These are phyloP conservation scores for Zaprionus lachaisei DNA, from an alignment of 1,140 invertebrate species.

Conservation along the genomic window DNA sequence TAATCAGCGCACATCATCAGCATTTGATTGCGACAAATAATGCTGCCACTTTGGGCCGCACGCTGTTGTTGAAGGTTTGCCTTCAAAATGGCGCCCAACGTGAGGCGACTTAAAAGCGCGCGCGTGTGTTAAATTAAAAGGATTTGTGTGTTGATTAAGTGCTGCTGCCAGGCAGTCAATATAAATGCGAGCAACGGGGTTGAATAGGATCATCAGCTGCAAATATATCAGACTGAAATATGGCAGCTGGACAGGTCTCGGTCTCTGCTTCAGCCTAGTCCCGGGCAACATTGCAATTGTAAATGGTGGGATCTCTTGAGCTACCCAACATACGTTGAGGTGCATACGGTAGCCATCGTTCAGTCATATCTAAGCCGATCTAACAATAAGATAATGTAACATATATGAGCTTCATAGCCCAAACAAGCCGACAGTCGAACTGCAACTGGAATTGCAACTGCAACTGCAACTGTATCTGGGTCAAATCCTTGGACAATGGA, in stretches of 20 bases:
- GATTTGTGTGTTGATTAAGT: constrained; percentile 81
- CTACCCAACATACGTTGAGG: constrained; percentile 24
- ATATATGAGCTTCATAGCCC: constrained; percentile 73
- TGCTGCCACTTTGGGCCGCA: constrained; percentile 80
- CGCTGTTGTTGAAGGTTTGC: background rate
- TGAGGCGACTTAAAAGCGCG: constrained; percentile 46
- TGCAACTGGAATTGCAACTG: constrained; percentile 4
- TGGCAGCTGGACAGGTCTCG: constrained; percentile 19
- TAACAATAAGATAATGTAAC: constrained; percentile 79
- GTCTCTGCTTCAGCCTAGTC: constrained; percentile 35
- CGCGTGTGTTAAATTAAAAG: constrained; percentile 76
- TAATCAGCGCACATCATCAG: constrained; percentile 82
- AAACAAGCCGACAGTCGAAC: constrained; percentile 60
- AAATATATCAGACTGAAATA: constrained; percentile 5
- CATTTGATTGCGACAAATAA: constrained; percentile 84
- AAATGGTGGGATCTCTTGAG: constrained; percentile 1
- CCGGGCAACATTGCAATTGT: constrained; percentile 49
- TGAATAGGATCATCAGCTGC: constrained; percentile 9
- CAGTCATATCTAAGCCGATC: constrained; percentile 67
- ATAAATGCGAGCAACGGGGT: constrained; percentile 20
- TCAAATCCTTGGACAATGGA: constrained; percentile 48
- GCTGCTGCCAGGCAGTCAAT: constrained; percentile 37
- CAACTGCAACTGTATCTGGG: constrained; percentile 59
- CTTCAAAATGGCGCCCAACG: constrained; percentile 65
- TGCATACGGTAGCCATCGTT: constrained; percentile 55